Evolutionary conservation across 2,113 vertebrate genomes (phyloP).

Genomic region (Eubucco bourcierii): DNA sequence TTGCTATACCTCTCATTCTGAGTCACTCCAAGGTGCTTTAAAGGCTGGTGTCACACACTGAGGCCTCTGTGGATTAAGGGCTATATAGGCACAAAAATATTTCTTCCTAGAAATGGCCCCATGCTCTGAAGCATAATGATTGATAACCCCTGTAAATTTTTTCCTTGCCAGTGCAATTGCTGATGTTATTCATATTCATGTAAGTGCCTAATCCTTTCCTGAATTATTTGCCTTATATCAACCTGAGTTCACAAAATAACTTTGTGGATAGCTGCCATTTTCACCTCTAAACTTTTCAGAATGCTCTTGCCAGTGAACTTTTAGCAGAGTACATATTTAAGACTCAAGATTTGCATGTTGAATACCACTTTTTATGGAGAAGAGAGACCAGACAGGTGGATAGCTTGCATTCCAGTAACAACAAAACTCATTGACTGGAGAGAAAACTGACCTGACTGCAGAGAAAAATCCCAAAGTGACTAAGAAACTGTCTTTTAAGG

Average conservation of each 20-base stretch:
- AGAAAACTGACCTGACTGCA: neutral
- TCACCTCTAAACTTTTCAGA: constrained; percentile 43
- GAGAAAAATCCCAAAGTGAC: neutral
- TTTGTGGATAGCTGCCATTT: constrained; percentile 22
- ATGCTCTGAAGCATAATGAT: constrained; percentile 26
- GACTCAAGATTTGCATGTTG: neutral
- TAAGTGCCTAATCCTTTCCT: constrained; percentile 45
- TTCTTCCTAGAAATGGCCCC: constrained; percentile 42
- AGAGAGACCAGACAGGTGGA: neutral
- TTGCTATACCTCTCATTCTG: neutral
- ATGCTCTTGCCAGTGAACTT: neutral
- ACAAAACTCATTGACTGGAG: neutral
- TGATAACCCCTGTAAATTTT: constrained; percentile 61
- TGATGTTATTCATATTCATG: constrained; percentile 59
- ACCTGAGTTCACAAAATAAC: constrained; percentile 45
- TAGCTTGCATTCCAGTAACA: neutral
- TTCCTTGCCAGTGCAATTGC: neutral
- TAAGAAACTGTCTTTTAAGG: neutral
- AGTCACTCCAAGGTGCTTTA: neutral
- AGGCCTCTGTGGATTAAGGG: constrained; percentile 3
- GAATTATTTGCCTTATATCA: constrained; percentile 55
- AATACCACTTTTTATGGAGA: constrained; percentile 5
- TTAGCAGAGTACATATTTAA: constrained; percentile 31
- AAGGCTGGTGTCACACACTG: neutral
- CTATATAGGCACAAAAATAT: constrained; percentile 41